Percentiles rank a stretch among this genome's conserved stretches.
Conservation (phyloP, 2,888 invertebrate species). For the Agrochola litura region DNA sequence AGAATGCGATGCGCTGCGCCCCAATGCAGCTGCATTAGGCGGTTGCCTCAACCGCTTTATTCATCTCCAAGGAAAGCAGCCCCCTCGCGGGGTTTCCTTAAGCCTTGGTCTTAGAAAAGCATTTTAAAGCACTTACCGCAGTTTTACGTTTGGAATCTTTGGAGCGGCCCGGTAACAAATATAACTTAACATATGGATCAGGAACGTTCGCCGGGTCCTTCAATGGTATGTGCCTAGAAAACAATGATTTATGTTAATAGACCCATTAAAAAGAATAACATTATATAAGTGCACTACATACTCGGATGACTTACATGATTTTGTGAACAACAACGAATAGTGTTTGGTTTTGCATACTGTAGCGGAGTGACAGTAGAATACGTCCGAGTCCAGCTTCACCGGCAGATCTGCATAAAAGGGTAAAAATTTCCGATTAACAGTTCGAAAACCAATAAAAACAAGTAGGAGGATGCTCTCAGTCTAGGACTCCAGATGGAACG, state of each 20-base stretch:
- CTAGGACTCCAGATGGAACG: neutral
- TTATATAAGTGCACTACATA: neutral
- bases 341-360: slow-evolving; percentile 95
- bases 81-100: neutral
- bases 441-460: neutral
- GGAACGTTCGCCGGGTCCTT: slow-evolving; percentile 96
- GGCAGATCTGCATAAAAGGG: slow-evolving; percentile 87
- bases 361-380: slow-evolving; percentile 96
- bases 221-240: slow-evolving; percentile 93
- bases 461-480: neutral
- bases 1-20: neutral
- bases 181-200: slow-evolving; percentile 97
- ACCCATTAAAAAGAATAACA: neutral
- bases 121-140: slow-evolving; percentile 87
- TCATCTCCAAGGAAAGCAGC: neutral
- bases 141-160: slow-evolving; percentile 97
- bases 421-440: neutral
- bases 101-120: neutral
- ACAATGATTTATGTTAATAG: neutral
- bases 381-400: slow-evolving; percentile 94
- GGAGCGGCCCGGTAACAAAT: slow-evolving; percentile 95
- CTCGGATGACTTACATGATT: slow-evolving; percentile 93
- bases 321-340: slow-evolving; percentile 96
- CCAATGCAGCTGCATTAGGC: neutral
- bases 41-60: neutral